Percentiles rank a stretch among this genome's conserved stretches.
These are phyloP conservation scores for Delia radicum DNA, from an alignment of 1,140 invertebrate species.

Conservation along the genomic window DNA sequence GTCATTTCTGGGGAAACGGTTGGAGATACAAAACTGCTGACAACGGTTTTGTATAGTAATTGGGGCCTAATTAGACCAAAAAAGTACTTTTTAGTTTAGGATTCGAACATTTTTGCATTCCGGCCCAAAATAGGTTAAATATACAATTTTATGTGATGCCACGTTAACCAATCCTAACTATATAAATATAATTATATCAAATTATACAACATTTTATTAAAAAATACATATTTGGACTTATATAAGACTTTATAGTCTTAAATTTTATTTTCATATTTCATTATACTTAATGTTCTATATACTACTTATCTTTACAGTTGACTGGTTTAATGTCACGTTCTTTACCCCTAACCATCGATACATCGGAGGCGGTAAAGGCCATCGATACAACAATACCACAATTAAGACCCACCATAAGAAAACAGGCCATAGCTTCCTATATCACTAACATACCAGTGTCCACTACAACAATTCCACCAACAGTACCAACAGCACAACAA, in stretches of 20 bases:
- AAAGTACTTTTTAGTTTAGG: too few species aligned
- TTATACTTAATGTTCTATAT: neutral
- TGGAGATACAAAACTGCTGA: too few species aligned
- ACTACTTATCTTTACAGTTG: conserved; percentile 37
- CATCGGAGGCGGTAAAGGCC: conserved; percentile 30
- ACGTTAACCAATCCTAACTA: too few species aligned
- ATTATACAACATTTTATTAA: neutral
- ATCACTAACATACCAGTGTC: neutral
- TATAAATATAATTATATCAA: too few species aligned
- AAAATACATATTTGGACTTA: neutral
- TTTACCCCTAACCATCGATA: conserved; percentile 48
- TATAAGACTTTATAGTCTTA: too few species aligned
- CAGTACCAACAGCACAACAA: neutral
- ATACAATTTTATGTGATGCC: too few species aligned
- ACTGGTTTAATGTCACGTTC: conserved; percentile 50
- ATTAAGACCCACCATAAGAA: neutral
- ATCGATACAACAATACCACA: conserved; percentile 5
- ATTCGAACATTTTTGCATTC: too few species aligned
- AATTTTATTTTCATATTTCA: neutral
- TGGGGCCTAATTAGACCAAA: too few species aligned
- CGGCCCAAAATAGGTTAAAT: too few species aligned
- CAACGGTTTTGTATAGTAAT: too few species aligned
- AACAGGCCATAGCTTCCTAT: neutral
- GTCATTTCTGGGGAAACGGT: too few species aligned
- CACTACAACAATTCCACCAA: conserved; percentile 9